These are phyloP conservation scores for Panzeria rudis DNA, from an alignment of 2,888 invertebrate species.

Conservation along the genomic window DNA sequence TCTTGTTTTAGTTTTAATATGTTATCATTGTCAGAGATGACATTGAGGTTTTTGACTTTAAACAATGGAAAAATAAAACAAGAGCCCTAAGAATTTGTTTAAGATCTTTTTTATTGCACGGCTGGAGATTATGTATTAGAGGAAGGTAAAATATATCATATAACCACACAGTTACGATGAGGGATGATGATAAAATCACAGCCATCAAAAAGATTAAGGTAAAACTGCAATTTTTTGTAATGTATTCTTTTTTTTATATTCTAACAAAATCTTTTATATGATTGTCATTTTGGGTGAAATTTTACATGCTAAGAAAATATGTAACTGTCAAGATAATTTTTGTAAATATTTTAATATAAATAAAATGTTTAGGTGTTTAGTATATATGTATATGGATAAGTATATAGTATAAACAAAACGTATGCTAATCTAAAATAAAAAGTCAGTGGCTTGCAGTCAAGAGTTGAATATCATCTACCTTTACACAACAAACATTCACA, in stretches of 20 bases:
- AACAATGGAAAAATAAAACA: slow-evolving; percentile 10
- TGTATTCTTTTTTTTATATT: background rate
- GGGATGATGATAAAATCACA: slow-evolving; percentile 27
- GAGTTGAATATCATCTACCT: too few species aligned
- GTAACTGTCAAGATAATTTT: slow-evolving; percentile 2
- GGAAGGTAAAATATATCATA: background rate
- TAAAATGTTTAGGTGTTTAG: too few species aligned
- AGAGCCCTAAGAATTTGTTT: background rate
- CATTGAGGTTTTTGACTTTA: slow-evolving; percentile 60
- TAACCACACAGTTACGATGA: background rate
- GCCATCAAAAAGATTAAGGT: slow-evolving; percentile 1
- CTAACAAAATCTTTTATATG: slow-evolving; percentile 16
- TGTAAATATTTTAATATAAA: background rate
- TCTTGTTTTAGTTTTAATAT: slow-evolving; percentile 11
- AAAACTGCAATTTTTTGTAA: background rate
- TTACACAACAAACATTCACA: too few species aligned
- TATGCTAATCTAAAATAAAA: too few species aligned
- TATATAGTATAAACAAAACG: too few species aligned
- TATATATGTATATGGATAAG: too few species aligned
- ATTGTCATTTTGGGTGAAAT: background rate
- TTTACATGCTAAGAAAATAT: background rate
- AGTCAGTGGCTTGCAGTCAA: too few species aligned
- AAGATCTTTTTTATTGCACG: slow-evolving; percentile 1
- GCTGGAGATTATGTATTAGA: background rate
- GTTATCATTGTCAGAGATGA: slow-evolving; percentile 53